Conservation (phyloP, 2,888 invertebrate genomes). For the Oligia strigilis region DNA sequence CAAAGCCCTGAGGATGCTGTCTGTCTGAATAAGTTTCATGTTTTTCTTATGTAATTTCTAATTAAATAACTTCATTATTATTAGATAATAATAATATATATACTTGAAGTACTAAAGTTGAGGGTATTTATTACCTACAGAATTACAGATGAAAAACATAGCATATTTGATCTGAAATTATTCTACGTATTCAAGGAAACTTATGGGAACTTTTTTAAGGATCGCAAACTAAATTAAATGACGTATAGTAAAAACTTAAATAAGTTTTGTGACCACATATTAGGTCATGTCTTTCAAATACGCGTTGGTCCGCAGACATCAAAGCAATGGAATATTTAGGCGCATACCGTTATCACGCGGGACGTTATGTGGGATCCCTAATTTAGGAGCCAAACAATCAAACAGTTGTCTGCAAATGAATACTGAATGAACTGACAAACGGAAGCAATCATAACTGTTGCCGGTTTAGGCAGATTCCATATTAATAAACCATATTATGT, state of each 20-base stretch:
- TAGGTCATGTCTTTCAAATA: slow-evolving; percentile 11
- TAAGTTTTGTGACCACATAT: slow-evolving; percentile 4
- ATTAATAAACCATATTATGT: slow-evolving; percentile 33
- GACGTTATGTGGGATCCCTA: slow-evolving; percentile 50
- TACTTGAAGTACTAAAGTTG: slow-evolving; percentile 9
- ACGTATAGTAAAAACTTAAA: not conserved
- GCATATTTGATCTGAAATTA: not conserved
- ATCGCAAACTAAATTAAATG: not conserved
- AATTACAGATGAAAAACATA: not conserved
- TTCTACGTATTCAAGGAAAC: not conserved
- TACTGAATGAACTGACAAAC: slow-evolving; percentile 57
- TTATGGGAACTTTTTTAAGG: too few relatives aligned
- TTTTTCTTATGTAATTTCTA: slow-evolving; percentile 25
- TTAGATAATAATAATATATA: not conserved
- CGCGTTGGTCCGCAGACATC: not conserved
- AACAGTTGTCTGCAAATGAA: slow-evolving; percentile 59
- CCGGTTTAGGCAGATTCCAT: slow-evolving; percentile 47
- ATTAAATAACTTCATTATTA: slow-evolving; percentile 23
- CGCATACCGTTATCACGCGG: slow-evolving; percentile 62
- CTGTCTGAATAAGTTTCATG: slow-evolving; percentile 34
- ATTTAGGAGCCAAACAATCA: slow-evolving; percentile 60
- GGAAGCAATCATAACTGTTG: slow-evolving; percentile 53
- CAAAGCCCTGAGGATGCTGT: slow-evolving; percentile 40
- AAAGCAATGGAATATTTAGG: slow-evolving; percentile 41
- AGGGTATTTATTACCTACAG: not conserved